These are phyloP conservation scores for Phylloscopus collybita DNA, from an alignment of 2,797 vertebrate species.

Conservation along the genomic window DNA sequence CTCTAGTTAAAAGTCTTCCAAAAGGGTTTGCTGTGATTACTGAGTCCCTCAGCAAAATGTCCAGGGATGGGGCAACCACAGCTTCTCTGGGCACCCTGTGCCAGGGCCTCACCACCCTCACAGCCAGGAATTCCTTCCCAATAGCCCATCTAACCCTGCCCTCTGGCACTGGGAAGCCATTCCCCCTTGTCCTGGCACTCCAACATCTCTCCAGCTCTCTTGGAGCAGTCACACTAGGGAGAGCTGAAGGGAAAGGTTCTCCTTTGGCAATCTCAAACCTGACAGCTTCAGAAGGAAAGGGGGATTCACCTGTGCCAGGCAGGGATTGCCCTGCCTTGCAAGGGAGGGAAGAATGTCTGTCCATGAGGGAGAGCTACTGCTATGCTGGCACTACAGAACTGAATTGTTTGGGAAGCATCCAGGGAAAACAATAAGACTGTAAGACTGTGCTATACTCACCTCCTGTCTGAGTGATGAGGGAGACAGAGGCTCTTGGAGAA, in stretches of 20 bases:
- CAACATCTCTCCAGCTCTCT: background rate
- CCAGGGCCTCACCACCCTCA: background rate
- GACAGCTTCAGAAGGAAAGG: background rate
- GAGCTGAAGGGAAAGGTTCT: background rate
- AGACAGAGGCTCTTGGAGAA: background rate
- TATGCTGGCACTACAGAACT: background rate
- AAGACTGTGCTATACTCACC: background rate
- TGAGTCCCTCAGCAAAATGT: background rate
- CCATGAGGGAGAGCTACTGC: background rate
- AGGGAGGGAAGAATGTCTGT: background rate
- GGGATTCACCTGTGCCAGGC: background rate
- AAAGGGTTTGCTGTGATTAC: background rate
- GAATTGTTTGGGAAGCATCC: background rate
- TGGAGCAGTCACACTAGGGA: accelerated
- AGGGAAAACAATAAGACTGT: background rate
- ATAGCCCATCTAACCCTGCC: background rate
- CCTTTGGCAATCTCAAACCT: background rate
- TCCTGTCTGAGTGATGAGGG: background rate
- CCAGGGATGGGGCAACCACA: background rate
- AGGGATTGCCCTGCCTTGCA: background rate
- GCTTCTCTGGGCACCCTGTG: background rate
- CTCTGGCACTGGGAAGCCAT: background rate
- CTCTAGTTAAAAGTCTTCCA: background rate
- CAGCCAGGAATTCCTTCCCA: background rate
- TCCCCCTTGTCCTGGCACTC: background rate